A percentile compares a stretch with the other conserved stretches of the same genome.
phyloP scores from a whole-genome alignment of 2,888 invertebrate species.

The Ferrisia virgata region DNA sequence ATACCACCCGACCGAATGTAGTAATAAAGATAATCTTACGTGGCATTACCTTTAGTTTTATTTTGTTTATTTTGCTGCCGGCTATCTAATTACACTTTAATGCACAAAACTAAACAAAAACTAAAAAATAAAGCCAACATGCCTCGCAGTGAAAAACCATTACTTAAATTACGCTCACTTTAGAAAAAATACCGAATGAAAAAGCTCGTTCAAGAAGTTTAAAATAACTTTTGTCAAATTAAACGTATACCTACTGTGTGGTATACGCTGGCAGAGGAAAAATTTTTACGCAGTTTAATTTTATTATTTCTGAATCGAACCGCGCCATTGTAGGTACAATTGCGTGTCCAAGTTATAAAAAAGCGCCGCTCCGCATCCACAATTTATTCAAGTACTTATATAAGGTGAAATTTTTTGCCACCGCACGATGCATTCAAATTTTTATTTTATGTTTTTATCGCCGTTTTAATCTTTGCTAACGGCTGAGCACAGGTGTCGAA shows the following conservation, averaged over 20 bases:
- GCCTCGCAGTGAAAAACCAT: conserved; percentile 20
- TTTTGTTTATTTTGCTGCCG: conserved; percentile 6
- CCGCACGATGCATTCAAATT: background rate
- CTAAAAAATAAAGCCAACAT: conserved; percentile 19
- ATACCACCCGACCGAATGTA: background rate
- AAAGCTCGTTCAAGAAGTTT: conserved; percentile 20
- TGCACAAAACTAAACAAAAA: conserved; percentile 25
- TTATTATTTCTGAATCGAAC: conserved; percentile 3
- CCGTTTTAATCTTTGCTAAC: background rate
- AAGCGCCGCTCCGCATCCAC: background rate
- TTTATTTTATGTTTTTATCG: background rate
- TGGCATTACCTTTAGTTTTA: conserved; percentile 20
- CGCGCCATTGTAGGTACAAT: background rate
- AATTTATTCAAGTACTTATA: background rate
- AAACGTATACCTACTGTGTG: background rate
- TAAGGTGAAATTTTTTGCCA: background rate
- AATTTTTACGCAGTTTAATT: conserved; percentile 14
- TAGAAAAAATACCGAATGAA: conserved; percentile 16
- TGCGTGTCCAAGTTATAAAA: background rate
- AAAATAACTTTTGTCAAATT: conserved; percentile 27
- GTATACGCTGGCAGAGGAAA: background rate
- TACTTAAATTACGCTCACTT: conserved; percentile 30
- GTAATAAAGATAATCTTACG: conserved; percentile 30
- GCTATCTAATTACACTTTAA: conserved; percentile 28
- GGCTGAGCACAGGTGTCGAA: background rate